These are phyloP conservation scores for Ditula angustiorana DNA, from an alignment of 2,888 invertebrate genomes.

Conservation along the genomic window DNA sequence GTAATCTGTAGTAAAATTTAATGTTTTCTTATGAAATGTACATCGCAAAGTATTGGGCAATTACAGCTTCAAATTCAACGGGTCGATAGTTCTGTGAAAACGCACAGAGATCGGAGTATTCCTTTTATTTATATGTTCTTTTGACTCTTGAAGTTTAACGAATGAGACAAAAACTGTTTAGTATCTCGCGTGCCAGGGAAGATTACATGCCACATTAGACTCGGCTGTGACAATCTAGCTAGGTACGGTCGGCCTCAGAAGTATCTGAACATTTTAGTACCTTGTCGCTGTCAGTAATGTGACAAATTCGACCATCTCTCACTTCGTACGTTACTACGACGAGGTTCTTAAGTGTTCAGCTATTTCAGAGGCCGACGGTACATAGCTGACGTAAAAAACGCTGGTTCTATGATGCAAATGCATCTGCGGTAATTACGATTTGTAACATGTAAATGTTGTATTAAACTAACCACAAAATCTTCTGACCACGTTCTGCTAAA, in stretches of 20 bases:
- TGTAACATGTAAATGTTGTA: slow-evolving; percentile 28
- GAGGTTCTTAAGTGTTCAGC: background rate
- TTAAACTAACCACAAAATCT: slow-evolving; percentile 20
- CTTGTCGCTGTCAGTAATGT: too few species aligned
- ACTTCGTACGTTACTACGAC: too few species aligned
- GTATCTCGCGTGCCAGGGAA: slow-evolving; percentile 23
- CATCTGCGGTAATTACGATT: slow-evolving; percentile 27
- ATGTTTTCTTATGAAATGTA: slow-evolving; percentile 11
- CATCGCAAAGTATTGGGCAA: background rate
- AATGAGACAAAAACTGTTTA: slow-evolving; percentile 15
- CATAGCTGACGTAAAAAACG: slow-evolving; percentile 24
- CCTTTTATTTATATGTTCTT: background rate
- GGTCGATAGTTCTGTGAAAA: background rate
- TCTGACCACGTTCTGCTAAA: background rate
- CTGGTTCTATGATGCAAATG: slow-evolving; percentile 34
- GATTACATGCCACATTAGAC: slow-evolving; percentile 40
- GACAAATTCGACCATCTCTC: too few species aligned
- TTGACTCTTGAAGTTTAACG: slow-evolving; percentile 12
- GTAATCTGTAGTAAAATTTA: too few species aligned
- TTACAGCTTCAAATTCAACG: background rate
- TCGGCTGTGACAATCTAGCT: slow-evolving; percentile 22
- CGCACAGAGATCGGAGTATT: background rate
- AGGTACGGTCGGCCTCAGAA: too few species aligned
- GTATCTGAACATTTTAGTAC: too few species aligned
- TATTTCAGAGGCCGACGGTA: too few species aligned